Evolutionary conservation across 2,888 invertebrate species (phyloP).

Genomic region (Hypselothyrea guttata): DNA sequence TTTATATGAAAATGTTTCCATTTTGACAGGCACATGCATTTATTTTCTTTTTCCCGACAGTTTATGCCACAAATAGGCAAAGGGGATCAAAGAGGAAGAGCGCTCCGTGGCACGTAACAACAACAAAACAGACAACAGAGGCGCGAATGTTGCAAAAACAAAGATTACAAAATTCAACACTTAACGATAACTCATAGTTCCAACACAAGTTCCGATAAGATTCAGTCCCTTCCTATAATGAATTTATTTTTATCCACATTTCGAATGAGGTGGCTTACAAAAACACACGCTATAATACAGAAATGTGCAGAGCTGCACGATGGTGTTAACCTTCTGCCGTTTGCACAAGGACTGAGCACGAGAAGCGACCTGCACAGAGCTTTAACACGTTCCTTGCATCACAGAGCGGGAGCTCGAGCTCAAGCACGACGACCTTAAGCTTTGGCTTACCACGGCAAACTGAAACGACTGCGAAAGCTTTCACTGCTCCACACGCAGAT

Average conservation of each 20-base stretch:
- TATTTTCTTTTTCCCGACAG: slow-evolving; percentile 18
- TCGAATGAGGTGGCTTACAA: slow-evolving; percentile 31
- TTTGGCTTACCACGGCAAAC: slow-evolving; percentile 63
- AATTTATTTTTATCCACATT: slow-evolving; percentile 14
- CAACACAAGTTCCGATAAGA: no score
- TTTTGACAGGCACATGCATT: slow-evolving; percentile 35
- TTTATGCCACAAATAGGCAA: no score
- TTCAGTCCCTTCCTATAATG: no score
- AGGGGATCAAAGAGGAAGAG: no score
- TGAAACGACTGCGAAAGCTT: slow-evolving; percentile 47
- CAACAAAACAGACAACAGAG: no score
- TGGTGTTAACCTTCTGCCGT: slow-evolving; percentile 44
- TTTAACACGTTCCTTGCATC: slow-evolving; percentile 22
- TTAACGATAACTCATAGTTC: no score
- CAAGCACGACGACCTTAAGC: slow-evolving; percentile 52
- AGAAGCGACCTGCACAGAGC: slow-evolving; percentile 34
- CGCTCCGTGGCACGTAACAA: no score
- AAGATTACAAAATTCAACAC: no score
- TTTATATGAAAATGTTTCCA: no score
- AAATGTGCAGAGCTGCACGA: slow-evolving; percentile 1
- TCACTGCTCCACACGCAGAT: slow-evolving; percentile 9
- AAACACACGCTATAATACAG: slow-evolving; percentile 9
- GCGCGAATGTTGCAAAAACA: no score
- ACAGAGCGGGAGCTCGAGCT: not conserved
- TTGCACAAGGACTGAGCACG: slow-evolving; percentile 60